Evolutionary conservation across 2,113 vertebrate genomes (phyloP).

Genomic region (Pao palembangensis): DNA sequence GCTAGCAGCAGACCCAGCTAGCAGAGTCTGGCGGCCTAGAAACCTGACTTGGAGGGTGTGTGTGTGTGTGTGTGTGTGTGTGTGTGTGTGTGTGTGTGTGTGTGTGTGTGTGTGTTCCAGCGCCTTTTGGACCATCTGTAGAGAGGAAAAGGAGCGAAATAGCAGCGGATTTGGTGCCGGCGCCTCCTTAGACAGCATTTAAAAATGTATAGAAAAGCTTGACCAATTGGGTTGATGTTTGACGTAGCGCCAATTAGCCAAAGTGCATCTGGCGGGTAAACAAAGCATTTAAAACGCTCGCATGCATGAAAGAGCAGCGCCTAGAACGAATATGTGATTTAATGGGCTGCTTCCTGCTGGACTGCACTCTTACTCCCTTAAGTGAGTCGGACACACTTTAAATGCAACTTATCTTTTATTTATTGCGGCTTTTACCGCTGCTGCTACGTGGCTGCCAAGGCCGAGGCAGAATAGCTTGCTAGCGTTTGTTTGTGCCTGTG

Average conservation of each 20-base stretch:
- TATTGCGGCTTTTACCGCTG: background rate
- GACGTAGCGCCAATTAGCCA: no score
- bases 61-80: no score
- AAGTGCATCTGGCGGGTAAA: no score
- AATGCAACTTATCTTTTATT: background rate
- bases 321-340: conserved; percentile 39
- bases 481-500: conserved; percentile 57
- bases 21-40: no score
- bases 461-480: conserved; percentile 50
- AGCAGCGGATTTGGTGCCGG: no score
- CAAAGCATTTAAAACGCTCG: no score
- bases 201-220: background rate
- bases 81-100: no score
- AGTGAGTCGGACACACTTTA: background rate
- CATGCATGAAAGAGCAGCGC: background rate
- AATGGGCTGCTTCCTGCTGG: conserved; percentile 19
- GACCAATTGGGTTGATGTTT: no score
- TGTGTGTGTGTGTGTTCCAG: no score
- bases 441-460: conserved; percentile 53
- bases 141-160: background rate
- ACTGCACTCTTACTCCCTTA: conserved; percentile 13
- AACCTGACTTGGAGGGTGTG: no score
- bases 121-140: background rate
- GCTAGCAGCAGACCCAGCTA: no score
- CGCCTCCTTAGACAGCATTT: no score